Percentiles rank a stretch among this genome's conserved stretches.
Evolutionary conservation across 2,113 vertebrate genomes (phyloP).

Genomic region (Sprattus sprattus): DNA sequence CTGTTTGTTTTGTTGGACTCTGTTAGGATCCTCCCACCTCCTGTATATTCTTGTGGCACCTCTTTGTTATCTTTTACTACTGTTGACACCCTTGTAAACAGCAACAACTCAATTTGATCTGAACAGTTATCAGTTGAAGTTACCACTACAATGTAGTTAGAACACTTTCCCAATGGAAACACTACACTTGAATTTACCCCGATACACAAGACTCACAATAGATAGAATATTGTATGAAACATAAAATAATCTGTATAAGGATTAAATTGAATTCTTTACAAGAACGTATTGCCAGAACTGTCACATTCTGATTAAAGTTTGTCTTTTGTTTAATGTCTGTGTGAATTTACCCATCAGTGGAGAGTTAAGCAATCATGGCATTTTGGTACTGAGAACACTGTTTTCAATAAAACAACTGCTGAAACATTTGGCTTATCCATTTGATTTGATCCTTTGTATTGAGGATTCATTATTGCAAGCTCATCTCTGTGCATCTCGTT

Average conservation of each 20-base stretch:
- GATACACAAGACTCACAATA: neutral
- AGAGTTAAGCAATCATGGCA: neutral
- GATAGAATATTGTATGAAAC: neutral
- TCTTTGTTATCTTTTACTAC: neutral
- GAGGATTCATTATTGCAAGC: too few relatives aligned
- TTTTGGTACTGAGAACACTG: neutral
- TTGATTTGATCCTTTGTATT: neutral
- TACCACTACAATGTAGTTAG: neutral
- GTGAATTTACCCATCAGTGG: neutral
- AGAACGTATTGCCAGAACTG: neutral
- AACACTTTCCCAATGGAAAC: neutral
- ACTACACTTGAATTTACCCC: neutral
- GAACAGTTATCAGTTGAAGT: neutral
- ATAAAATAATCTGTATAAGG: neutral
- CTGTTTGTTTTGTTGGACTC: neutral
- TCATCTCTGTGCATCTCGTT: too few relatives aligned
- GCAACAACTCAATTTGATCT: neutral
- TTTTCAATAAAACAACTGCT: constrained; percentile 13
- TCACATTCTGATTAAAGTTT: neutral
- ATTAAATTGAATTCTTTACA: neutral
- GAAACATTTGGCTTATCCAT: neutral
- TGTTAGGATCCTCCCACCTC: too few relatives aligned
- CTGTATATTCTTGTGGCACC: too few relatives aligned
- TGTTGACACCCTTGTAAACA: neutral
- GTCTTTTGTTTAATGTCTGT: neutral